Conservation (phyloP, 2,888 invertebrate species). For the Odontomyia ornata region DNA sequence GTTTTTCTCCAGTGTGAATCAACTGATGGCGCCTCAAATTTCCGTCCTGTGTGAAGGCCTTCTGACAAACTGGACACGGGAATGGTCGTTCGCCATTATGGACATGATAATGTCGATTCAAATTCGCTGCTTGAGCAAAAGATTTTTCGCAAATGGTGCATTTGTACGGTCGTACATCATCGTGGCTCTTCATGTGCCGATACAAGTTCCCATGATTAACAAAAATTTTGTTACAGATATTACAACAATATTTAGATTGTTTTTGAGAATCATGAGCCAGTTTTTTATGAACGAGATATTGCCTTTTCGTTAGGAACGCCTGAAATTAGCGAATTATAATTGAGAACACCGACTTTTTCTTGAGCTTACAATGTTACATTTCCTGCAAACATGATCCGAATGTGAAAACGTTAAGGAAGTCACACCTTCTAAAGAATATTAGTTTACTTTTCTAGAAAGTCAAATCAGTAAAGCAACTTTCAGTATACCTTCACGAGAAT, state of each 20-base stretch:
- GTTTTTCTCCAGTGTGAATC: constrained; percentile 63
- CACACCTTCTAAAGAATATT: no score
- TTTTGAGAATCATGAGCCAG: constrained; percentile 59
- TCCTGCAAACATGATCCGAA: no score
- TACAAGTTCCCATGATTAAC: constrained; percentile 63
- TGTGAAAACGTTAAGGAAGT: no score
- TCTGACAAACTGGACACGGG: constrained; percentile 60
- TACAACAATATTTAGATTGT: constrained; percentile 60
- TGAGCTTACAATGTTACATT: no score
- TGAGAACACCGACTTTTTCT: no score
- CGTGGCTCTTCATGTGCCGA: constrained; percentile 63
- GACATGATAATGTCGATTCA: constrained; percentile 62
- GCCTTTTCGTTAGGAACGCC: constrained; percentile 62
- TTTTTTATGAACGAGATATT: constrained; percentile 61
- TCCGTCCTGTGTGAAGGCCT: constrained; percentile 63
- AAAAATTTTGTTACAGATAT: constrained; percentile 61
- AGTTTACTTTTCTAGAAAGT: no score
- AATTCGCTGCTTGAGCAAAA: constrained; percentile 61
- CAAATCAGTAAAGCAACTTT: no score
- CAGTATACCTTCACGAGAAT: no score
- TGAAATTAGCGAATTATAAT: constrained; percentile 46
- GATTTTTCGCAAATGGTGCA: constrained; percentile 61
- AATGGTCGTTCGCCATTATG: constrained; percentile 63
- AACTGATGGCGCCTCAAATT: constrained; percentile 63
- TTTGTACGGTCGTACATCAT: constrained; percentile 61